These are phyloP conservation scores for Adelognathus sp. DNA, from an alignment of 2,888 invertebrate genomes.

Conservation along the genomic window DNA sequence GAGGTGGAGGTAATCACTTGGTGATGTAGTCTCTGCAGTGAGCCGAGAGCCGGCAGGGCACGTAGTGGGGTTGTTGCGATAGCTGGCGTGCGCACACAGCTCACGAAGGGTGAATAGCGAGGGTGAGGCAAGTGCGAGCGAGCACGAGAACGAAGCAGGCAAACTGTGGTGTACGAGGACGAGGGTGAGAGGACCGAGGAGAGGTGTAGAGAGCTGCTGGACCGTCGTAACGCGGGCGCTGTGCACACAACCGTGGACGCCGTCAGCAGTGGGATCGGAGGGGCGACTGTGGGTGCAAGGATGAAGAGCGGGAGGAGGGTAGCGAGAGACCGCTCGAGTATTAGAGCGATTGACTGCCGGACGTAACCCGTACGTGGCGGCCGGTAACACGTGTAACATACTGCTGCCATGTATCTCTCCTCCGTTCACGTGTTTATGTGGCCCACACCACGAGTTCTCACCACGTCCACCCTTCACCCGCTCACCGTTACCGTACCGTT, in stretches of 20 bases:
- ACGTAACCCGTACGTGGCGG: conserved; percentile 80
- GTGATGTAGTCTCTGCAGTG: conserved; percentile 76
- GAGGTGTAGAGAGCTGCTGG: conserved; percentile 56
- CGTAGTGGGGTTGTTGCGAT: conserved; percentile 1
- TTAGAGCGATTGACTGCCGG: conserved; percentile 81
- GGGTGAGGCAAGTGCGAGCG: conserved; percentile 46
- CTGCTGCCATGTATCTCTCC: conserved; percentile 79
- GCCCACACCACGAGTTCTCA: conserved; percentile 64
- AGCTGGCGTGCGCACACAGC: conserved; percentile 16
- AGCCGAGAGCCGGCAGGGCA: conserved; percentile 59
- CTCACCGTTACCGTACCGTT: conserved; percentile 2
- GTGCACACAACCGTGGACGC: conserved; percentile 42
- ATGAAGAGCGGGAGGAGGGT: conserved; percentile 50
- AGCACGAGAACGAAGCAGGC: conserved; percentile 46
- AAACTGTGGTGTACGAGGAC: conserved; percentile 19
- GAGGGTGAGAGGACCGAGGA: conserved; percentile 51
- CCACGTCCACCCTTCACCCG: neutral
- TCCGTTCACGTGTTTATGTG: conserved; percentile 76
- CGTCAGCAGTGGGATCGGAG: conserved; percentile 52
- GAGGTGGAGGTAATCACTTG: conserved; percentile 77
- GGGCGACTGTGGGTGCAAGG: conserved; percentile 48
- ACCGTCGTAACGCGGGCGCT: conserved; percentile 45
- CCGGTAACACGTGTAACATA: conserved; percentile 81
- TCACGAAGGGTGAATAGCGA: conserved; percentile 47
- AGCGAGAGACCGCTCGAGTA: conserved; percentile 73